Evolutionary conservation across 2,888 invertebrate genomes (phyloP).

Genomic region (Macrosoma leucophasiata): DNA sequence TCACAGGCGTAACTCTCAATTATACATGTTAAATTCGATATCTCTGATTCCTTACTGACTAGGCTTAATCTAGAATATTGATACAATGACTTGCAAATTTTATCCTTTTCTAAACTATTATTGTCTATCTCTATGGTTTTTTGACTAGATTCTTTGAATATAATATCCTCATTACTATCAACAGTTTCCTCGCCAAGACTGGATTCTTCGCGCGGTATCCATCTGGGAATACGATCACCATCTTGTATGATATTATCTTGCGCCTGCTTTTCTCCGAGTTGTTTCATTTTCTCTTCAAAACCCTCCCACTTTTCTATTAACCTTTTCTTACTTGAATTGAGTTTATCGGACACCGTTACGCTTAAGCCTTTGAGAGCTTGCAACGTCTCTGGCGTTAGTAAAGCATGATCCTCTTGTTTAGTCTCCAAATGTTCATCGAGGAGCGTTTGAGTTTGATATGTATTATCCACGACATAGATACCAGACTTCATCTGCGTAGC

Average conservation of each 20-base stretch:
- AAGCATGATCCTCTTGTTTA: slow-evolving; percentile 45
- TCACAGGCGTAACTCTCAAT: slow-evolving; percentile 63
- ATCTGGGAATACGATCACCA: slow-evolving; percentile 32
- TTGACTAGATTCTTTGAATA: slow-evolving; percentile 68
- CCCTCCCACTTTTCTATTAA: slow-evolving; percentile 74
- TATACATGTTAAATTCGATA: slow-evolving; percentile 59
- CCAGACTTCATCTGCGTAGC: slow-evolving; percentile 71
- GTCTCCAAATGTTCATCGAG: slow-evolving; percentile 37
- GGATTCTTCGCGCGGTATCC: slow-evolving; percentile 35
- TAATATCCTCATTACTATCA: slow-evolving; percentile 46
- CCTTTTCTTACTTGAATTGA: slow-evolving; percentile 68
- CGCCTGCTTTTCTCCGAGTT: slow-evolving; percentile 49
- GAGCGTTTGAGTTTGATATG: slow-evolving; percentile 49
- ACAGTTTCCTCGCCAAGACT: slow-evolving; percentile 28
- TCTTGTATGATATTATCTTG: slow-evolving; percentile 25
- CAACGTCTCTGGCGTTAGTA: slow-evolving; percentile 60
- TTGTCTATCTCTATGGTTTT: slow-evolving; percentile 54
- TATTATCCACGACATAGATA: slow-evolving; percentile 73
- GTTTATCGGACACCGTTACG: slow-evolving; percentile 66
- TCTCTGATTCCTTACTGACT: slow-evolving; percentile 54
- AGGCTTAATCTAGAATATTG: slow-evolving; percentile 64
- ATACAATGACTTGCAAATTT: slow-evolving; percentile 55
- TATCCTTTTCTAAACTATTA: slow-evolving; percentile 43
- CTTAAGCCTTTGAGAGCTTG: slow-evolving; percentile 71
- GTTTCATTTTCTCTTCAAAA: slow-evolving; percentile 67